Percentiles rank a stretch among this genome's conserved stretches.
These are phyloP conservation scores for Sitodiplosis mosellana DNA, from an alignment of 1,140 invertebrate species.

Conservation along the genomic window DNA sequence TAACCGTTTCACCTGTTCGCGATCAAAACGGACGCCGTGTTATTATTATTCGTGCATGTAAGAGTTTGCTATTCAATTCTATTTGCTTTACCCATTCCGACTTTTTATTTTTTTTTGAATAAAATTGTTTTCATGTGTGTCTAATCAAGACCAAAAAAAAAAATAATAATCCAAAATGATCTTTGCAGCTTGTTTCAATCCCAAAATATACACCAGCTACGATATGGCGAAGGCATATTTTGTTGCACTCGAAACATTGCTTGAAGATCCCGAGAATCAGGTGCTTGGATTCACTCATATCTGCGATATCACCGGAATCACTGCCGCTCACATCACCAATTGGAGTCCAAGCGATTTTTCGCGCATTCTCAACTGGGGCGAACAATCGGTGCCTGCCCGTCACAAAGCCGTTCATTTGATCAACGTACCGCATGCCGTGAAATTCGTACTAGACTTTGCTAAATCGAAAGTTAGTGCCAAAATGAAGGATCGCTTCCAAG, in stretches of 20 bases:
- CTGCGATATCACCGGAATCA: constrained; percentile 36
- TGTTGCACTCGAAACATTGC: constrained; percentile 49
- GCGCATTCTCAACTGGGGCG: constrained; percentile 44
- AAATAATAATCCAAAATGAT: constrained; percentile 4
- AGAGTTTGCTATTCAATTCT: too few species aligned
- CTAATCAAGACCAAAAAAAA: too few species aligned
- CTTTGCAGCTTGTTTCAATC: constrained; percentile 37
- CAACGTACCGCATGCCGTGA: constrained; percentile 44
- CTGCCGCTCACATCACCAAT: constrained; percentile 36
- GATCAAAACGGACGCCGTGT: constrained; percentile 50
- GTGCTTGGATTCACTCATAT: constrained; percentile 48
- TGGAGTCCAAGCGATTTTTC: constrained; percentile 49
- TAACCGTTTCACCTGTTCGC: constrained; percentile 48
- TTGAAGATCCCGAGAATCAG: constrained; percentile 54
- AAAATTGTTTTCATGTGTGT: constrained; percentile 3
- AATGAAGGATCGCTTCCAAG: constrained; percentile 40
- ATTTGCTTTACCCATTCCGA: too few species aligned
- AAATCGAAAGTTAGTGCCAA: constrained; percentile 46
- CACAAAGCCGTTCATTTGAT: constrained; percentile 54
- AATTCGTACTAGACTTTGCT: constrained; percentile 52
- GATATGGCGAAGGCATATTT: constrained; percentile 47
- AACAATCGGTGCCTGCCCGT: constrained; percentile 59
- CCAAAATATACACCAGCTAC: constrained; percentile 36
- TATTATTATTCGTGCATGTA: constrained; percentile 42
- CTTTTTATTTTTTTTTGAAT: too few species aligned